These are phyloP conservation scores for Pyrochroa serraticornis DNA, from an alignment of 2,888 invertebrate genomes.

Conservation along the genomic window DNA sequence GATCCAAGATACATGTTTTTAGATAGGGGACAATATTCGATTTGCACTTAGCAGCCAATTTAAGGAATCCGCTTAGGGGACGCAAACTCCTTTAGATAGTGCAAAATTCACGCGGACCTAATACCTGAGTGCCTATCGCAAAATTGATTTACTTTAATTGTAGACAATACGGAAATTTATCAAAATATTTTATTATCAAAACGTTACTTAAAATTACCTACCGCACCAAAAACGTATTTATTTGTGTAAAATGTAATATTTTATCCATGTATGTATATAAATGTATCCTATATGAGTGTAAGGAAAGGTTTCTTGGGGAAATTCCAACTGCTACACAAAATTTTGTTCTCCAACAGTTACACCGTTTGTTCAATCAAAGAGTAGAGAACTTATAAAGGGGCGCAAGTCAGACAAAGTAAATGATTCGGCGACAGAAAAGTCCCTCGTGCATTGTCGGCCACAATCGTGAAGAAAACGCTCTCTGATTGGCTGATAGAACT, in stretches of 20 bases:
- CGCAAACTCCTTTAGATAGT: constrained; percentile 15
- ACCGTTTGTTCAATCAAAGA: too few relatives aligned
- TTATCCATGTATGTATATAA: constrained; percentile 26
- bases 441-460: too few relatives aligned
- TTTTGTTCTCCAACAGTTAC: too few relatives aligned
- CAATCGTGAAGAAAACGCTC: too few relatives aligned
- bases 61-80: constrained; percentile 18
- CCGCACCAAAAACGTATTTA: constrained; percentile 16
- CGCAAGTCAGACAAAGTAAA: too few relatives aligned
- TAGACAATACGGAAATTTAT: constrained; percentile 39
- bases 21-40: constrained; percentile 13
- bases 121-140: constrained; percentile 43
- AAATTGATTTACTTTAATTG: constrained; percentile 38
- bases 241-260: constrained; percentile 8
- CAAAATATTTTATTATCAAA: constrained; percentile 28
- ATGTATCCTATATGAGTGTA: constrained; percentile 1
- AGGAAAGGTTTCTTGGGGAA: not conserved
- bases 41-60: constrained; percentile 19
- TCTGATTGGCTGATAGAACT: too few relatives aligned
- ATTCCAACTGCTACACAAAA: too few relatives aligned
- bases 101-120: constrained; percentile 36
- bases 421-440: too few relatives aligned
- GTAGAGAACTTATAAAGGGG: too few relatives aligned
- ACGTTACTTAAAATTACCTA: constrained; percentile 17
- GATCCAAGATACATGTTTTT: constrained; percentile 20